A percentile compares a stretch with the other conserved stretches of the same genome.
Conservation (phyloP, 2,113 vertebrate species). For the Haplotaxodon microlepis region DNA sequence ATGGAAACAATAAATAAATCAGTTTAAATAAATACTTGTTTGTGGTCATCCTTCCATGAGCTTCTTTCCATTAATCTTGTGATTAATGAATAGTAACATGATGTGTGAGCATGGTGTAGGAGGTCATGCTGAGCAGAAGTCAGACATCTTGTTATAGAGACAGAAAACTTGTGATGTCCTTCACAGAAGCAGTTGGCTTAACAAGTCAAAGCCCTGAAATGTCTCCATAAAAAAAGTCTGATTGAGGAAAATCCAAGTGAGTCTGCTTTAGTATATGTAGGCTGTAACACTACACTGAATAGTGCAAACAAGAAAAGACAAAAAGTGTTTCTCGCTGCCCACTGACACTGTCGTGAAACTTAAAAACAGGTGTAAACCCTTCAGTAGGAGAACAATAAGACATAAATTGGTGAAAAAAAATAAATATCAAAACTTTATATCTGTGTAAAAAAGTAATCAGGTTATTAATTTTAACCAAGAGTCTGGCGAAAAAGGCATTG, state of each 20-base stretch:
- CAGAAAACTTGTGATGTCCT: background rate
- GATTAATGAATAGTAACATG: constrained; percentile 12
- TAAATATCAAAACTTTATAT: constrained; percentile 99
- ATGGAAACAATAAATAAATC: background rate
- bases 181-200: constrained; percentile 17
- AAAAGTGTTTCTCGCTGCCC: constrained; percentile 72
- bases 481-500: constrained; percentile 99
- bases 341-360: constrained; percentile 68
- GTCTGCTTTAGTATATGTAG: constrained; percentile 75
- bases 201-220: constrained; percentile 29
- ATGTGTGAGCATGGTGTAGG: background rate
- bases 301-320: constrained; percentile 91
- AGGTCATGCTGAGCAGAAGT: background rate
- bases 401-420: constrained; percentile 98
- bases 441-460: constrained; percentile 99
- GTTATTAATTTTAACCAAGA: constrained; percentile 94
- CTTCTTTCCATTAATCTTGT: background rate
- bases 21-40: background rate
- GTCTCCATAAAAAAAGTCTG: constrained; percentile 36
- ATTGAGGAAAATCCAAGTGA: constrained; percentile 56
- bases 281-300: constrained; percentile 97
- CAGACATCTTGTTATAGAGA: background rate
- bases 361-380: constrained; percentile 90
- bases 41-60: background rate
- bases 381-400: constrained; percentile 98